Base-by-base conservation (phyloP, 2,888 invertebrate genomes). In the Lymantria monacha region DNA sequence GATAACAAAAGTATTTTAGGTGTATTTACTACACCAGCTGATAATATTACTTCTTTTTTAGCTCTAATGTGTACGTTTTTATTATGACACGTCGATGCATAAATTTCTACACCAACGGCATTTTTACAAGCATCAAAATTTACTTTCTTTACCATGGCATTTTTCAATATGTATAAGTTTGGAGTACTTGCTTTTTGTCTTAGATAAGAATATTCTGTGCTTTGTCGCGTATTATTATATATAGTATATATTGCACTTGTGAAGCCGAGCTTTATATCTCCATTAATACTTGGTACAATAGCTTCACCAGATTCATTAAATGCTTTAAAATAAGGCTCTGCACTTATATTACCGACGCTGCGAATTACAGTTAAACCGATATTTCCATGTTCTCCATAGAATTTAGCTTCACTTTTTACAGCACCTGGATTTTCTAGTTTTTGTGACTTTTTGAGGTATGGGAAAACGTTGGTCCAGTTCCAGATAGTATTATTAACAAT, bases 391-490 rank as follows among this genome's bases (percentile, higher is more conserved):
- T 43, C 14, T 10, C 52, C 52, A 30, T 15, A 46, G 13, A 11
- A 48, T 42, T 53, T n/a, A 38, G 38, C 33, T 13, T 53, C 46
- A 12, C 42, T 46, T 12, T 15, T 43, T n/a, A 1, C 9, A 7
- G 48, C 30, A 9, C 13, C 7, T 30, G 30, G 9, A 42, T 46
- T 45, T 31, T 48, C 42, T 38, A 49, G 42, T 9, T 45, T 37
- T 22, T 53, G 45, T 15, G 42, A 42, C 33, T 53, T 53, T n/a
- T 48, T 53, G 0, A 59, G 46, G 11, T 48, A 52, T 0, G 83
- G 74, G 0, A 81, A 57, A 5, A 91, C 82, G 11, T 89, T 83
- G 0, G 87, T 66, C 79, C 91, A 93, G 12, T 82, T 82, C 93
- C 93, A 93, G 0, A 89, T 85, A 0, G 62, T 42, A 48, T 92